Base-by-base conservation (phyloP, 1,140 invertebrate genomes). In the Drosophila baimaii region DNA sequence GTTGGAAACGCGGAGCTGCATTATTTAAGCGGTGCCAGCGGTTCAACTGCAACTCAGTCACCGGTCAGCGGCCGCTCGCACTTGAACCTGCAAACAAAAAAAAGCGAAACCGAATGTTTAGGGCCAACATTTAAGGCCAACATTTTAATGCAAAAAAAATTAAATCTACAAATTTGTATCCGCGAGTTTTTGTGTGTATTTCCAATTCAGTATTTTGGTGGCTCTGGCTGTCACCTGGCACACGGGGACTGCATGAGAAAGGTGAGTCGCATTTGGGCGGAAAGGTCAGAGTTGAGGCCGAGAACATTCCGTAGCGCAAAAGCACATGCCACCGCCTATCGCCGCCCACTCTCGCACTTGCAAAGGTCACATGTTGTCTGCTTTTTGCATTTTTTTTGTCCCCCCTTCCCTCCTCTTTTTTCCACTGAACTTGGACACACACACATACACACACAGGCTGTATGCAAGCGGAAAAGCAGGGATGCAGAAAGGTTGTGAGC, bases 21-120 rank as follows among this genome's bases (percentile, higher is more conserved):
- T 74, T 91, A 91, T 86, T 91, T 91, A 91, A 91, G 84, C 77
- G 62, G 25, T 69, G 81, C 71, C 51, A 61, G 77, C 81, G 77
- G 68, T 72, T 61, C 52, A 57, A 65, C 52, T 74, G 49, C 69
- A 74, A 65, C 79, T 90, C 81, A 91, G 89, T 91, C 81, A 77
- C 65, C 83, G 89, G 79, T 85, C 79, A 82, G 71, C 76, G 70
- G 59, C 62, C 65, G 81, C 77, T 79, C 69, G 57, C 73, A 66
- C 79, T 89, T 85, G 77, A 89, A 82, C 77, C 74, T 82, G 77
- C 77, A 58, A n/a, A n/a, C n/a, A n/a, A n/a, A n/a, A n/a, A 71
- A 27, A 25, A 21, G 23, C 15, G 27, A 43, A 65, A 47, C 25
- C 51, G 17, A 31, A 64, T 56, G 33, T 46, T 23, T 8, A 33